These are phyloP conservation scores for Cheirogaleus medius DNA, from an alignment of 2,113 vertebrate genomes.

Conservation along the genomic window DNA sequence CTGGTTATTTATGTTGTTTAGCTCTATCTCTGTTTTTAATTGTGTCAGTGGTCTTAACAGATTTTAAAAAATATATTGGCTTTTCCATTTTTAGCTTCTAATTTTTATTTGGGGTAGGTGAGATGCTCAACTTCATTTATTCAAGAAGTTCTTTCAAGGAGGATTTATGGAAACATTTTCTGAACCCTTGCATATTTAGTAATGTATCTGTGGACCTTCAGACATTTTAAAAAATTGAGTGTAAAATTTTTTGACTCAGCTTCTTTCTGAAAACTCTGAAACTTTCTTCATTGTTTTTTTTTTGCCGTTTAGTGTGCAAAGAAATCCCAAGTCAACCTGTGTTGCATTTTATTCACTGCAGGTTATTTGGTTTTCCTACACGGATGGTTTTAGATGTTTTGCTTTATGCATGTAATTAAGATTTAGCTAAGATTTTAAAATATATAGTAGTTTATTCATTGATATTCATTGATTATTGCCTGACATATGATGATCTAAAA, in stretches of 20 bases:
- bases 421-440: not conserved
- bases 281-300: not conserved
- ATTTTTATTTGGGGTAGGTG: not conserved
- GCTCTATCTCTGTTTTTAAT: not conserved
- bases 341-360: not conserved
- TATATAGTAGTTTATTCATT: not conserved
- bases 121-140: not conserved
- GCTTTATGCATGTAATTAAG: not conserved
- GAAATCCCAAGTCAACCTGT: not conserved
- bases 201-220: not conserved
- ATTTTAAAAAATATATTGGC: not conserved
- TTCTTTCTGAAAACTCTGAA: conserved; percentile 34
- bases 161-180: not conserved
- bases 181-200: not conserved
- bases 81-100: not conserved
- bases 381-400: not conserved
- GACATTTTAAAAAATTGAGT: not conserved
- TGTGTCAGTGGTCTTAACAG: not conserved
- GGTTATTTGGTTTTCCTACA: not conserved
- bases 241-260: not conserved
- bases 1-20: not conserved
- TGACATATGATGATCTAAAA: not conserved
- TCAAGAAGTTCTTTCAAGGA: conserved; percentile 8
- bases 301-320: not conserved
- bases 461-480: not conserved